Evolutionary conservation across 2,888 invertebrate genomes (phyloP).

Genomic region (Sycophila texana): DNA sequence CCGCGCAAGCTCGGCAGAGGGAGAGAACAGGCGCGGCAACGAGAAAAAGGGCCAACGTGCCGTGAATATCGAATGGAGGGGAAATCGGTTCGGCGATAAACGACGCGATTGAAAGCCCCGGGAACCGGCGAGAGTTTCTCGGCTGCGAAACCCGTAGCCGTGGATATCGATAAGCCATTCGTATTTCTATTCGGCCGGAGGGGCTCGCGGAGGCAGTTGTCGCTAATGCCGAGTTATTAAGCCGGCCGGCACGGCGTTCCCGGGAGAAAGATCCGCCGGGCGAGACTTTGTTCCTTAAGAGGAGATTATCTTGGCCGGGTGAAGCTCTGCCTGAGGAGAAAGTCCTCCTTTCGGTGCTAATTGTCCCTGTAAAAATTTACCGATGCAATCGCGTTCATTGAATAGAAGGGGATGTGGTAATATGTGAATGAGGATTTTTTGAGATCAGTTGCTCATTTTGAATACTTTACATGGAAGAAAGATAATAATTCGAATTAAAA

Average conservation of each 20-base stretch:
- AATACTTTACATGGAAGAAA: too few relatives aligned
- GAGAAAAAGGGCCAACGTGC: slow-evolving; percentile 63
- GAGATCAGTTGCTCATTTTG: too few relatives aligned
- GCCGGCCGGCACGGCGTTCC: slow-evolving; percentile 48
- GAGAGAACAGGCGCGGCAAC: slow-evolving; percentile 48
- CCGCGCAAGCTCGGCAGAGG: slow-evolving; percentile 35
- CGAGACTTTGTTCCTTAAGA: slow-evolving; percentile 36
- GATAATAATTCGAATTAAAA: too few relatives aligned
- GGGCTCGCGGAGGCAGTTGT: slow-evolving; percentile 46
- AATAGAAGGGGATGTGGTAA: neutral
- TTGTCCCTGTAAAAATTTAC: slow-evolving; percentile 36
- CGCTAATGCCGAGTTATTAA: slow-evolving; percentile 62
- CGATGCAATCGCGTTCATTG: neutral
- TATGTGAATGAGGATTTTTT: neutral
- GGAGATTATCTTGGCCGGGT: slow-evolving; percentile 35
- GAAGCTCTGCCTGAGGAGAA: slow-evolving; percentile 6
- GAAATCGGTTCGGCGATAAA: slow-evolving; percentile 68
- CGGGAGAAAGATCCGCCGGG: slow-evolving; percentile 3
- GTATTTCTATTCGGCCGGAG: slow-evolving; percentile 60
- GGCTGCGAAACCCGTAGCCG: slow-evolving; percentile 50
- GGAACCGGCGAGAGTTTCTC: slow-evolving; percentile 57
- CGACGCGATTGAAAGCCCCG: slow-evolving; percentile 68
- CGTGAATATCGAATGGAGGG: slow-evolving; percentile 68
- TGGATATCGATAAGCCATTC: slow-evolving; percentile 66
- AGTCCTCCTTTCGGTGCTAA: slow-evolving; percentile 11